Conservation (phyloP, 2,113 vertebrate genomes). For the Sterrhoptilus dennistouni region DNA sequence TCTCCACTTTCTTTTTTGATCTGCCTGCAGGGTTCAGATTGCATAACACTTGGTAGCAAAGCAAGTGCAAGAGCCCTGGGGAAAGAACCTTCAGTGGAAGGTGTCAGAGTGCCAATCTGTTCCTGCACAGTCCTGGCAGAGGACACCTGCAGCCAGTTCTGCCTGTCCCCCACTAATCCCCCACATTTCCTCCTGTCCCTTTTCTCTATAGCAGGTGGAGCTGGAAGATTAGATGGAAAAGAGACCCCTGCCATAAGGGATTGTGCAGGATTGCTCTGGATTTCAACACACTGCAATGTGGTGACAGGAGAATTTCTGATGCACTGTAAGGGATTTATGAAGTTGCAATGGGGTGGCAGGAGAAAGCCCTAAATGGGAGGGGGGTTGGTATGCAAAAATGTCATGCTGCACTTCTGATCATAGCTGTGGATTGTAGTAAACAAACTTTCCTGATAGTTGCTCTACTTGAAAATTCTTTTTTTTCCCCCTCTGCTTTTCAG, state of each 20-base stretch:
- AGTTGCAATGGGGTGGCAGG: neutral
- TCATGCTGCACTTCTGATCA: neutral
- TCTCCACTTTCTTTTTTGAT: neutral
- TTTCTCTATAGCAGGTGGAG: neutral
- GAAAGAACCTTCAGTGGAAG: neutral
- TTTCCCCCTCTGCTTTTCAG: neutral
- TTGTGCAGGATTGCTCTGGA: neutral
- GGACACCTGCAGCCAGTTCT: neutral
- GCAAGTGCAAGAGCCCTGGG: neutral
- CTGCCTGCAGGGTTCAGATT: neutral
- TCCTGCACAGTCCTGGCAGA: neutral
- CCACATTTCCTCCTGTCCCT: neutral
- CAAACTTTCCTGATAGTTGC: neutral
- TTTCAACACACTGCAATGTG: neutral
- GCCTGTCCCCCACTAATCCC: accelerated
- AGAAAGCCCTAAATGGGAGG: neutral
- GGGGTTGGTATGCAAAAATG: neutral
- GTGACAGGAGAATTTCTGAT: neutral
- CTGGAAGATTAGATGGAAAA: neutral
- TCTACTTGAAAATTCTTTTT: neutral
- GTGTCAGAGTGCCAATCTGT: neutral
- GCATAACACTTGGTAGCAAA: neutral
- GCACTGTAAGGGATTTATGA: neutral
- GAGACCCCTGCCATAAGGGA: neutral
- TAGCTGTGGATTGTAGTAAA: neutral